Evolutionary conservation across 2,888 invertebrate species (phyloP).

Genomic region (Tenthredo mesomela): DNA sequence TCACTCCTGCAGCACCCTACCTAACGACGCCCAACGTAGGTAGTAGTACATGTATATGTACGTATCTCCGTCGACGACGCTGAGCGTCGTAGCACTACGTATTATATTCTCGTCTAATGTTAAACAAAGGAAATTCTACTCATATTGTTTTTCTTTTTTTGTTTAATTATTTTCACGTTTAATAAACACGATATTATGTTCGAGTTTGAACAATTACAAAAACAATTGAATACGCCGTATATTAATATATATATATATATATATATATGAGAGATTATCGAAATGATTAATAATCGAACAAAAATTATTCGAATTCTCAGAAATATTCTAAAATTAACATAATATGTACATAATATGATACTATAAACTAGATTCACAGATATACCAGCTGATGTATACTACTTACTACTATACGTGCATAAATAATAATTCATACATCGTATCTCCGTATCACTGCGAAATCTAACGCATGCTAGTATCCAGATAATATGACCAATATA

Average conservation of each 20-base stretch:
- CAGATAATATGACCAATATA: neutral
- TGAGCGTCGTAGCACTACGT: neutral
- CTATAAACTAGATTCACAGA: neutral
- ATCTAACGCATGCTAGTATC: neutral
- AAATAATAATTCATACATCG: too few relatives aligned
- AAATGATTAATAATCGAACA: neutral
- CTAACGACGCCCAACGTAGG: slow-evolving; percentile 18
- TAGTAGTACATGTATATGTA: too few relatives aligned
- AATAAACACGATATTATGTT: neutral
- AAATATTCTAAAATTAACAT: too few relatives aligned
- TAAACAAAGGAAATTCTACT: neutral
- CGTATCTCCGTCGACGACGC: neutral
- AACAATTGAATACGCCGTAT: too few relatives aligned
- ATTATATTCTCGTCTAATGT: neutral
- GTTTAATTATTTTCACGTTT: neutral
- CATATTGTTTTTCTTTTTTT: neutral
- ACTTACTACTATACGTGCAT: neutral
- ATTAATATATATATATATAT: neutral
- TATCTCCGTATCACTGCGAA: neutral
- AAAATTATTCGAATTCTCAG: too few relatives aligned
- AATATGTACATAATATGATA: too few relatives aligned
- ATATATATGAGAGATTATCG: neutral
- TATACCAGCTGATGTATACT: neutral
- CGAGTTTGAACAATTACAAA: too few relatives aligned
- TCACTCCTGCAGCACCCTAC: slow-evolving; percentile 11